Conservation (phyloP, 2,797 vertebrate genomes). For the Eulemur rubriventer region DNA sequence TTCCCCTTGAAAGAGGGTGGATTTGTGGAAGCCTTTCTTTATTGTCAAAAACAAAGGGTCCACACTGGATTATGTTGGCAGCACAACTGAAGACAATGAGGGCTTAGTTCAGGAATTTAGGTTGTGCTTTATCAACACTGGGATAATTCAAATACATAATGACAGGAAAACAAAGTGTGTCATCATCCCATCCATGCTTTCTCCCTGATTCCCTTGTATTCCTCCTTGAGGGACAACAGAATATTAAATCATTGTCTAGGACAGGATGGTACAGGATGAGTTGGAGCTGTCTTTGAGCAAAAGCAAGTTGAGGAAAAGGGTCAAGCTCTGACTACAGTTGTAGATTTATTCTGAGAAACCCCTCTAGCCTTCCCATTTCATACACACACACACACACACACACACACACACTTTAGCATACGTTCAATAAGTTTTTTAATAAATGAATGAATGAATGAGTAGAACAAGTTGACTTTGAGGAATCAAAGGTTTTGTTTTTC, state of each 20-base stretch:
- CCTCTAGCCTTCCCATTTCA: not conserved
- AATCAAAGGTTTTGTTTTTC: not conserved
- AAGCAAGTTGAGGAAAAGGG: not conserved
- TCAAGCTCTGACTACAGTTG: not conserved
- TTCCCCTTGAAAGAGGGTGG: slow-evolving; percentile 26
- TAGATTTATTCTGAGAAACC: slow-evolving; percentile 3
- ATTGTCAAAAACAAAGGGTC: slow-evolving; percentile 30
- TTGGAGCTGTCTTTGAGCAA: not conserved
- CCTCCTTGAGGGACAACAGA: not conserved
- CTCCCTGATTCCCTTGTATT: not conserved
- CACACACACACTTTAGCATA: not conserved
- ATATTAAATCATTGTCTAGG: not conserved
- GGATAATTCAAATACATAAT: slow-evolving; percentile 12
- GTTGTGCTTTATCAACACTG: slow-evolving; percentile 1
- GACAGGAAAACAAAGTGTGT: not conserved
- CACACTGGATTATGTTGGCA: not conserved
- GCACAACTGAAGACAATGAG: not conserved
- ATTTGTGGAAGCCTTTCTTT: slow-evolving; percentile 42
- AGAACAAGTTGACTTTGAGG: not conserved
- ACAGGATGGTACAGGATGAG: not conserved
- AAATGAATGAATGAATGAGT: not conserved
- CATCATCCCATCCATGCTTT: not conserved
- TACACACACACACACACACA: not conserved
- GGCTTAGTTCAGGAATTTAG: slow-evolving; percentile 29
- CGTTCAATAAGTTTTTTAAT: not conserved